These are phyloP conservation scores for Ailuropoda melanoleuca DNA, from an alignment of 2,113 vertebrate genomes.

Conservation along the genomic window DNA sequence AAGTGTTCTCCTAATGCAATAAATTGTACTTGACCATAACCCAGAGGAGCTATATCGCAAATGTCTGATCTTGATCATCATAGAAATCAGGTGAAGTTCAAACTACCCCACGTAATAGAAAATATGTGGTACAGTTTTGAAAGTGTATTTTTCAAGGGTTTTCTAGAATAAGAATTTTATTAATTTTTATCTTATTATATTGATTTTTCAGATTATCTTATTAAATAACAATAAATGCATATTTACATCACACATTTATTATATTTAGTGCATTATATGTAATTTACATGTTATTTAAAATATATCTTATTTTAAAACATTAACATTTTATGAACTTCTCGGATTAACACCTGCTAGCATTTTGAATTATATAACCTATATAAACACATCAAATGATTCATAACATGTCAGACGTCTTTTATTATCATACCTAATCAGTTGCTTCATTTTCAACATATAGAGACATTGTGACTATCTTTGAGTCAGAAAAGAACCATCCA, in stretches of 20 bases:
- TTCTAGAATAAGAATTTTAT: neutral
- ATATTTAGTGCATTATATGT: neutral
- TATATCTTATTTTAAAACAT: neutral
- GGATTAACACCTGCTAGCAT: neutral
- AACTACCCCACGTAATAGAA: neutral
- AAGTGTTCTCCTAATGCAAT: neutral
- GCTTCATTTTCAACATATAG: neutral
- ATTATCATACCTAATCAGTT: neutral
- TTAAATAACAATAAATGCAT: neutral
- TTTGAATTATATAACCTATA: neutral
- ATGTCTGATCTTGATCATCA: neutral
- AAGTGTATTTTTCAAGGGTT: neutral
- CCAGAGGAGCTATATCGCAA: neutral
- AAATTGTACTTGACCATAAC: neutral
- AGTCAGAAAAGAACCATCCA: neutral
- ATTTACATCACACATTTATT: neutral
- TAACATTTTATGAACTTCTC: neutral
- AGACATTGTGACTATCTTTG: neutral
- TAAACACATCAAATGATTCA: neutral
- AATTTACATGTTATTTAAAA: neutral
- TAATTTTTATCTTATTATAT: neutral
- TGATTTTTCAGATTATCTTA: neutral
- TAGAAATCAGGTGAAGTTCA: neutral
- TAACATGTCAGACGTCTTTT: accelerated
- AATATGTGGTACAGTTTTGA: neutral